phyloP scores from a whole-genome alignment of 1,140 invertebrate genomes.

The Formica exsecta region DNA sequence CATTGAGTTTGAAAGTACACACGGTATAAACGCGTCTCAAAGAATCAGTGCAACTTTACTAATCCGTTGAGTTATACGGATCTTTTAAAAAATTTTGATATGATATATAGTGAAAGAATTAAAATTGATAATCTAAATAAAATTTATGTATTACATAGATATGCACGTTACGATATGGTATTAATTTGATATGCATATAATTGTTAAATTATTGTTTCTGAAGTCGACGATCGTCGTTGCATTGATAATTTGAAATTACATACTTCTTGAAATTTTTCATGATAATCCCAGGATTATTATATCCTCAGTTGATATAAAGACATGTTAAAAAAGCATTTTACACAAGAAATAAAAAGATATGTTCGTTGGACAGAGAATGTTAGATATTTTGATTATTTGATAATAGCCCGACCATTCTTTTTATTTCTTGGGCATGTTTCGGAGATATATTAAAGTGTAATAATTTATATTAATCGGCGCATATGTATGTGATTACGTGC shows the following conservation, averaged over 20 bases:
- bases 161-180: conserved; percentile 38
- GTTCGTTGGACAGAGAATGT: conserved; percentile 12
- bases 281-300: conserved; percentile 5
- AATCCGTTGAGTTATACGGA: conserved; percentile 1
- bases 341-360: conserved; percentile 28
- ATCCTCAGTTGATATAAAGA: conserved; percentile 4
- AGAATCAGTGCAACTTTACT: background rate
- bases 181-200: conserved; percentile 49
- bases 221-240: background rate
- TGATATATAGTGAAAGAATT: background rate
- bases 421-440: conserved; percentile 42
- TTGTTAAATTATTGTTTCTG: conserved; percentile 23
- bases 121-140: background rate
- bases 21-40: conserved; percentile 43
- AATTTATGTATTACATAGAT: conserved; percentile 2
- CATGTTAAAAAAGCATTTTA: conserved; percentile 14
- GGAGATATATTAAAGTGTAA: conserved; percentile 18
- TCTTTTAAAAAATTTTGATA: background rate
- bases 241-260: conserved; percentile 25
- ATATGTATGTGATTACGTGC: conserved; percentile 19
- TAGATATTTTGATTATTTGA: conserved; percentile 44
- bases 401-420: conserved; percentile 2
- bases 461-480: conserved; percentile 30
- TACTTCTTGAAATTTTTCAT: conserved; percentile 1
- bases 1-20: conserved; percentile 62